A percentile compares a stretch with the other conserved stretches of the same genome.
Conservation (phyloP, 2,797 vertebrate species). For the Anguilla marmorata region DNA sequence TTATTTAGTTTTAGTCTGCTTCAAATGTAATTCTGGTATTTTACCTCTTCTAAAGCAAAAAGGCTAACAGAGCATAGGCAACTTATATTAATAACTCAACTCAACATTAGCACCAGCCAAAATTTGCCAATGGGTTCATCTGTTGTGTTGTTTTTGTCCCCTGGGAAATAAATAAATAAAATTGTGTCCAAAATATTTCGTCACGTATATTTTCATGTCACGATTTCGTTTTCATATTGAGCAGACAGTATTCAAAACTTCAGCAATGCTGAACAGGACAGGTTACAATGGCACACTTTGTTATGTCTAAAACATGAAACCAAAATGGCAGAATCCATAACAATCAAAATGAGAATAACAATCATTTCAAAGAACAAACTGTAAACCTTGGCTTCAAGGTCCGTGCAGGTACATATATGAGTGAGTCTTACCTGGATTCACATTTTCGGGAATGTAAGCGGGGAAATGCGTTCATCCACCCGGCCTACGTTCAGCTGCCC, state of each 20-base stretch:
- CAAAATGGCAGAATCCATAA: not conserved
- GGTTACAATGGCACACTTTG: not conserved
- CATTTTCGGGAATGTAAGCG: slow-evolving; percentile 58
- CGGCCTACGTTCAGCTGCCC: slow-evolving; percentile 42
- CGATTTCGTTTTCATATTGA: not conserved
- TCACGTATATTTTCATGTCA: not conserved
- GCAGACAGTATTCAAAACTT: not conserved
- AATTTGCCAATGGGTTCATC: not conserved
- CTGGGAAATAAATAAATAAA: not conserved
- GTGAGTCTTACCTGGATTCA: slow-evolving; percentile 65
- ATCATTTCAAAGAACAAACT: not conserved
- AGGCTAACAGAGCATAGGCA: too few species aligned
- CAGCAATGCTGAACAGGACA: not conserved
- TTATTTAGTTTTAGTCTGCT: not conserved
- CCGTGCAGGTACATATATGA: too few species aligned
- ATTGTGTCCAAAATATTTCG: not conserved
- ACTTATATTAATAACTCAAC: too few species aligned
- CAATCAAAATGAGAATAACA: not conserved
- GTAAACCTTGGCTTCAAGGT: not conserved
- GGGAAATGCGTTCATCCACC: slow-evolving; percentile 41
- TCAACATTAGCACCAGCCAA: not conserved
- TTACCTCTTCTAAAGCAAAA: too few species aligned
- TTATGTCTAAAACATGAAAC: not conserved
- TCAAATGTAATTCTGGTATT: not conserved
- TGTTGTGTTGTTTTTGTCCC: not conserved